These are phyloP conservation scores for Symphodus melops DNA, from an alignment of 2,113 vertebrate genomes.

Conservation along the genomic window DNA sequence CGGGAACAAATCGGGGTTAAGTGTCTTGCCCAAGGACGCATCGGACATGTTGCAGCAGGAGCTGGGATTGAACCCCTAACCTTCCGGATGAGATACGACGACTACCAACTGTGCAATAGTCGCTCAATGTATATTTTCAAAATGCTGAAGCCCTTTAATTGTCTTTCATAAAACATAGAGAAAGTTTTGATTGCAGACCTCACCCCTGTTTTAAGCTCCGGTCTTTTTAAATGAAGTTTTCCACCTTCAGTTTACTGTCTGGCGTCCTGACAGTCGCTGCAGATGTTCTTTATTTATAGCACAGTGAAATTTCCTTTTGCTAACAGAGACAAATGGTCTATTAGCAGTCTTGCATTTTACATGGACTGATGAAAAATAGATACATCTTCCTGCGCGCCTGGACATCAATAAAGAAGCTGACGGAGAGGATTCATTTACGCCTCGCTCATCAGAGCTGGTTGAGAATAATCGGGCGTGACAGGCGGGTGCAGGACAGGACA, in stretches of 20 bases:
- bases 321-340: constrained; percentile 74
- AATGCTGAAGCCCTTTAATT: no score
- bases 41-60: no score
- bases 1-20: no score
- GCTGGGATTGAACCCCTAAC: no score
- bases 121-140: no score
- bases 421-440: constrained; percentile 60
- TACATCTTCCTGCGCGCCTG: constrained; percentile 53
- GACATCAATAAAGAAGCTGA: constrained; percentile 75
- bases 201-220: neutral
- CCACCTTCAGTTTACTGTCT: constrained; percentile 21
- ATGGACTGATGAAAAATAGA: constrained; percentile 80
- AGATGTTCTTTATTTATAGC: constrained; percentile 49
- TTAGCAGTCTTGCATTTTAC: constrained; percentile 77
- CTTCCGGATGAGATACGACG: no score
- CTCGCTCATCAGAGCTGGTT: constrained; percentile 68
- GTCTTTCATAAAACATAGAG: neutral
- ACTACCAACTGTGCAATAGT: no score
- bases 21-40: no score
- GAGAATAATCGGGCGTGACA: constrained; percentile 74
- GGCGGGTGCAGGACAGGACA: constrained; percentile 44
- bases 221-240: constrained; percentile 16
- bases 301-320: constrained; percentile 43
- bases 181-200: neutral
- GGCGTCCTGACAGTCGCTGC: constrained; percentile 16